phyloP scores from a whole-genome alignment of 2,113 vertebrate species.

The Ploceus nigricollis region DNA sequence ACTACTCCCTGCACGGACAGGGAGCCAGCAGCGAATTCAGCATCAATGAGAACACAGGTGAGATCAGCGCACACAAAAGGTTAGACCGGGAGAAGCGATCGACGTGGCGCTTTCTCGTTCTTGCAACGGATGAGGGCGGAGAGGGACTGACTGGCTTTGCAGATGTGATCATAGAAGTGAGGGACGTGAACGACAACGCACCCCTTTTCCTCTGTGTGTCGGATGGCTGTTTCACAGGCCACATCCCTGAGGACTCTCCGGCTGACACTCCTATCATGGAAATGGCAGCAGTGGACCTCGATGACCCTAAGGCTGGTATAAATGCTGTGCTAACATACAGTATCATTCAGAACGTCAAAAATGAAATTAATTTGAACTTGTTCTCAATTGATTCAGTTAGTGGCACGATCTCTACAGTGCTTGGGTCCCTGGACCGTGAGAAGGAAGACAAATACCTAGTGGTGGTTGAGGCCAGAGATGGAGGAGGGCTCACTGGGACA shows the following conservation, averaged over 20 bases:
- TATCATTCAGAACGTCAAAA: slow-evolving; percentile 84
- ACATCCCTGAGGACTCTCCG: slow-evolving; percentile 80
- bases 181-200: slow-evolving; percentile 82
- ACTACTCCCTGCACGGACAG: slow-evolving; percentile 84
- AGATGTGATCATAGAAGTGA: slow-evolving; percentile 84
- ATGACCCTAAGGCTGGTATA: slow-evolving; percentile 79
- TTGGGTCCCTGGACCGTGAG: slow-evolving; percentile 83
- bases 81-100: slow-evolving; percentile 82
- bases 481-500: slow-evolving; percentile 84
- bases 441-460: slow-evolving; percentile 79
- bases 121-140: slow-evolving; percentile 84
- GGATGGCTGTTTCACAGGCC: slow-evolving; percentile 79
- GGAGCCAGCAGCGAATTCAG: slow-evolving; percentile 82
- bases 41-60: slow-evolving; percentile 78
- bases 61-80: slow-evolving; percentile 74
- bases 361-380: slow-evolving; percentile 85
- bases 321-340: slow-evolving; percentile 84
- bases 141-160: slow-evolving; percentile 86
- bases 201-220: slow-evolving; percentile 82
- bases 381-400: slow-evolving; percentile 83
- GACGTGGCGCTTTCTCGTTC: slow-evolving; percentile 82
- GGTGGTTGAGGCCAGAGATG: slow-evolving; percentile 85
- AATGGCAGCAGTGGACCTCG: slow-evolving; percentile 84
- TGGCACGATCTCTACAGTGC: slow-evolving; percentile 81
- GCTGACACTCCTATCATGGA: slow-evolving; percentile 86